A percentile compares a stretch with the other conserved stretches of the same genome.
phyloP scores from a whole-genome alignment of 2,113 vertebrate genomes.

The Oxyruncus cristatus region DNA sequence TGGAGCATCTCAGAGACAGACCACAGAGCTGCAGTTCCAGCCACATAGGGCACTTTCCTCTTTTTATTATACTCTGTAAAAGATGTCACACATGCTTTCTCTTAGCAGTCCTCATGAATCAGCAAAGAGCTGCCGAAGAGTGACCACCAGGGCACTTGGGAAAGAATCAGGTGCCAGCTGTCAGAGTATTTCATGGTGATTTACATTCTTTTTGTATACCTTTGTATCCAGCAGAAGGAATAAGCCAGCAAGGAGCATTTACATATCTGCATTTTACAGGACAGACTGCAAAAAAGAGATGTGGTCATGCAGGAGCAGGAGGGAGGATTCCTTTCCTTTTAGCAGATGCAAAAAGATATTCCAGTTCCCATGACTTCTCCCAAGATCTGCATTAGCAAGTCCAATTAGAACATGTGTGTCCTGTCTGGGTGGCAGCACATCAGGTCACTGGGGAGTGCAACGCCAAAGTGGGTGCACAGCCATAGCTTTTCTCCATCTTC shows the following conservation, averaged over 20 bases:
- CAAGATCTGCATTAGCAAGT: slow-evolving; percentile 27
- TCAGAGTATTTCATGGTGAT: slow-evolving; percentile 49
- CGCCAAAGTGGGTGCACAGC: neutral
- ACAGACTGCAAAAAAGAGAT: slow-evolving; percentile 2
- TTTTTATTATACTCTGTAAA: slow-evolving; percentile 42
- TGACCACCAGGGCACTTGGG: slow-evolving; percentile 22
- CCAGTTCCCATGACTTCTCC: neutral
- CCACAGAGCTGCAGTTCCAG: slow-evolving; percentile 38
- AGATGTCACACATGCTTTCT: slow-evolving; percentile 71
- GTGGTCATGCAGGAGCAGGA: neutral
- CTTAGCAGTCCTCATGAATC: slow-evolving; percentile 73
- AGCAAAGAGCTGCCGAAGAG: slow-evolving; percentile 69
- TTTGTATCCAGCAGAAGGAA: neutral
- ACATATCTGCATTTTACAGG: slow-evolving; percentile 28
- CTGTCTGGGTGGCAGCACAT: neutral
- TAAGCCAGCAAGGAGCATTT: neutral
- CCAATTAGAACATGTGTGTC: neutral
- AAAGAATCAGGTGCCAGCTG: slow-evolving; percentile 45
- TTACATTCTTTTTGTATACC: slow-evolving; percentile 13
- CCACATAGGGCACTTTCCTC: slow-evolving; percentile 55
- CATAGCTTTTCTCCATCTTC: neutral
- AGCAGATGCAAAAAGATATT: neutral
- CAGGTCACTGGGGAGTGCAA: neutral
- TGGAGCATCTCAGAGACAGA: slow-evolving; percentile 60
- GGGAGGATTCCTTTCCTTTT: neutral